These are phyloP conservation scores for Indri indri DNA, from an alignment of 2,113 vertebrate species.

Conservation along the genomic window DNA sequence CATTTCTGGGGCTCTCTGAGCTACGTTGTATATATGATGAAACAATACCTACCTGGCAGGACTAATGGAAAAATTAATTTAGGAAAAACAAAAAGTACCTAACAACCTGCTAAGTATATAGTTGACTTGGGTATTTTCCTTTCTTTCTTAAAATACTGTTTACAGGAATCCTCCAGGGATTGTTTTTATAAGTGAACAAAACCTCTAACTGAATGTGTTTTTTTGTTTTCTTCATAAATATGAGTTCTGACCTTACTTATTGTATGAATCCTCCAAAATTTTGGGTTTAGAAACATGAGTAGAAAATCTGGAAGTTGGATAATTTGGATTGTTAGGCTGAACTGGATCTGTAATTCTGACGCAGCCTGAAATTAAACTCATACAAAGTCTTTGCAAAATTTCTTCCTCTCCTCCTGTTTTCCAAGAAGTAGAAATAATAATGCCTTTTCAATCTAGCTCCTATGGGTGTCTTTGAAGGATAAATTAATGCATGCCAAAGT, in stretches of 20 bases:
- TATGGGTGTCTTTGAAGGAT: neutral
- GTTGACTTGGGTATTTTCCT: neutral
- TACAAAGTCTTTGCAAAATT: neutral
- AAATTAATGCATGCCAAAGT: conserved; percentile 19
- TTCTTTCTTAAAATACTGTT: neutral
- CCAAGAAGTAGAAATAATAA: neutral
- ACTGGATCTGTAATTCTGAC: neutral
- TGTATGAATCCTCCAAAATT: neutral
- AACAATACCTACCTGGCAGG: neutral
- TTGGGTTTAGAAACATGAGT: neutral
- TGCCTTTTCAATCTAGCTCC: neutral
- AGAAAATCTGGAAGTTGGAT: neutral
- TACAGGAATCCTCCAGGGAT: neutral
- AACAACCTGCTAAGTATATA: neutral
- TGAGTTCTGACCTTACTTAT: neutral
- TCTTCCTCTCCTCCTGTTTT: neutral
- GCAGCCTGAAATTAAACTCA: neutral
- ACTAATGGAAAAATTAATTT: neutral
- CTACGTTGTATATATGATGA: neutral
- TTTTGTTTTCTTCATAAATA: neutral
- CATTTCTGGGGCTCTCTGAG: neutral
- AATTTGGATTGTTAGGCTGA: neutral
- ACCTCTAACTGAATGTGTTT: neutral
- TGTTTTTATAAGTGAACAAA: neutral
- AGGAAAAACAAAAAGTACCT: neutral